These are phyloP conservation scores for Chanos chanos DNA, from an alignment of 2,797 vertebrate genomes.

Conservation along the genomic window DNA sequence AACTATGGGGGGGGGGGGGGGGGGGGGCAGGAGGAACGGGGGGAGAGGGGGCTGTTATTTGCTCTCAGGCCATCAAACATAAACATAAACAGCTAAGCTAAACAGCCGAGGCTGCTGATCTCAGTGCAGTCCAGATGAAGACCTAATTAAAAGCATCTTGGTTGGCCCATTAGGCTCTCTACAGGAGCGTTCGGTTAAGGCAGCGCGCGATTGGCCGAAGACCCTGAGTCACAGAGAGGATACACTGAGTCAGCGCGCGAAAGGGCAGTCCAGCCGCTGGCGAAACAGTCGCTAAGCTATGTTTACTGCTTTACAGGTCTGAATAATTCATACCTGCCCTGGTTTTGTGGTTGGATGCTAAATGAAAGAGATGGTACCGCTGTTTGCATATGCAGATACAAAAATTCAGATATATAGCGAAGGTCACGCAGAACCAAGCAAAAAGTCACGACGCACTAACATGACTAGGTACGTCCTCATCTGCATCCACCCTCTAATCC, in stretches of 20 bases:
- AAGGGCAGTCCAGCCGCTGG: conserved; percentile 17
- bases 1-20: conserved; percentile 46
- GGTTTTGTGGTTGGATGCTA: conserved; percentile 7
- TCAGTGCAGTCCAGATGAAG: too few relatives aligned
- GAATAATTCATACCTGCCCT: conserved; percentile 21
- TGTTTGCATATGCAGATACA: conserved; percentile 2
- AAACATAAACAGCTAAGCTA: background rate
- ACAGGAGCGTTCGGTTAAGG: too few relatives aligned
- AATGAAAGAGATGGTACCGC: background rate
- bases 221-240: conserved; percentile 3
- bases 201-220: too few relatives aligned
- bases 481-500: too few relatives aligned
- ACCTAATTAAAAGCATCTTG: too few relatives aligned
- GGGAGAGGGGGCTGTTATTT: background rate
- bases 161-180: too few relatives aligned
- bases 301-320: conserved; percentile 17
- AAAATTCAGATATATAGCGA: too few relatives aligned
- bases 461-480: too few relatives aligned
- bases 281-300: conserved; percentile 9
- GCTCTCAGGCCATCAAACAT: conserved; percentile 2
- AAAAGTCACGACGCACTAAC: too few relatives aligned
- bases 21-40: conserved; percentile 10
- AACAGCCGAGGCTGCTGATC: background rate
- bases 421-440: too few relatives aligned
- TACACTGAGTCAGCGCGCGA: conserved; percentile 24